Percentiles rank a stretch among this genome's conserved stretches.
phyloP scores from a whole-genome alignment of 1,140 invertebrate genomes.

The Aphaenogaster ashmeadi region DNA sequence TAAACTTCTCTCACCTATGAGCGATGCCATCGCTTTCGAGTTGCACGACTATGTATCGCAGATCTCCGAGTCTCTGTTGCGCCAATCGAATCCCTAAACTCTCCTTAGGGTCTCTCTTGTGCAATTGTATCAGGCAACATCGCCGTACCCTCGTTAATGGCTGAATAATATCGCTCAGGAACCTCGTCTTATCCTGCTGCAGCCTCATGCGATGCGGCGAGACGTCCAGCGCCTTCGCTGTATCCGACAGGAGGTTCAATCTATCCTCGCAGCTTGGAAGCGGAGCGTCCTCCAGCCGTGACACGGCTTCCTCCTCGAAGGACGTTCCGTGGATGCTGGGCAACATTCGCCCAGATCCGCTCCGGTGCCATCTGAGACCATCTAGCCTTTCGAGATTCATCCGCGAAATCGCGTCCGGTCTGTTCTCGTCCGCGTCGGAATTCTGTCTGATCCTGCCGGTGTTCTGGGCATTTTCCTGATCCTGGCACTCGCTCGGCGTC shows the following conservation, averaged over 20 bases:
- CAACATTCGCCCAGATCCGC: conserved; percentile 82
- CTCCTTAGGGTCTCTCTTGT: conserved; percentile 89
- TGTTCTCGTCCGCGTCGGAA: conserved; percentile 16
- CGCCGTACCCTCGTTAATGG: conserved; percentile 81
- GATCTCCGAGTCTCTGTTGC: conserved; percentile 89
- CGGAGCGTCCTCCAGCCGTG: conserved; percentile 48
- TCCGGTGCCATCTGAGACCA: conserved; percentile 85
- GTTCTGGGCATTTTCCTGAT: conserved; percentile 65
- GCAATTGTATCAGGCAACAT: conserved; percentile 83
- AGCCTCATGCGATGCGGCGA: conserved; percentile 82
- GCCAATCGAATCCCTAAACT: conserved; percentile 91
- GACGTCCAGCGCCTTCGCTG: conserved; percentile 59
- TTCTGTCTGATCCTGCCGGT: conserved; percentile 50
- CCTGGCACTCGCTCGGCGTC: conserved; percentile 79
- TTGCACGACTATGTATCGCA: conserved; percentile 94
- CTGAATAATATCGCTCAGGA: conserved; percentile 85
- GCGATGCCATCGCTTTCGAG: conserved; percentile 94
- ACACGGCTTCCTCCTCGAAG: conserved; percentile 66
- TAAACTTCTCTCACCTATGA: conserved; percentile 86
- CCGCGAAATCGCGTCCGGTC: conserved; percentile 32
- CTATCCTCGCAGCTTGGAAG: conserved; percentile 68
- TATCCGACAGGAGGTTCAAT: conserved; percentile 6
- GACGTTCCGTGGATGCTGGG: conserved; percentile 84
- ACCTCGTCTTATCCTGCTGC: conserved; percentile 85
- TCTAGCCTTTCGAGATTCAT: conserved; percentile 76